These are phyloP conservation scores for Platorchestia sp. DNA, from an alignment of 1,140 invertebrate genomes.

Conservation along the genomic window DNA sequence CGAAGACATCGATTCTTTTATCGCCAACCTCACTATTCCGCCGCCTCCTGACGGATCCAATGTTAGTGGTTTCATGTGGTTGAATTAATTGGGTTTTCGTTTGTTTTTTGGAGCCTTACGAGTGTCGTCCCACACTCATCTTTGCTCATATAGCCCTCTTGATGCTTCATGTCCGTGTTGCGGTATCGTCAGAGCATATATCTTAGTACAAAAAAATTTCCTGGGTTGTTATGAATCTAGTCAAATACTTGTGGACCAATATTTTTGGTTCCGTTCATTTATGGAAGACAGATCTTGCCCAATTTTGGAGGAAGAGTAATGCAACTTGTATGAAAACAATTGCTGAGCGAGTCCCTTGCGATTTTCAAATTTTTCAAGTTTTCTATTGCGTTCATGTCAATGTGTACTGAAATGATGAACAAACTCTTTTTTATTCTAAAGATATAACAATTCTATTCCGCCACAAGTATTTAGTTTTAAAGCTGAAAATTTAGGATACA, in stretches of 20 bases:
- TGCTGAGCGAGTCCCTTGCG: not conserved
- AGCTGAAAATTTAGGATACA: not conserved
- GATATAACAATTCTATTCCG: not conserved
- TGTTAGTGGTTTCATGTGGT: constrained; percentile 37
- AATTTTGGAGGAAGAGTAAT: not conserved
- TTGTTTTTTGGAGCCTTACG: not conserved
- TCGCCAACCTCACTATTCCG: constrained; percentile 85
- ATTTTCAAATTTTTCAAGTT: not conserved
- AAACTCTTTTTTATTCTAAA: not conserved
- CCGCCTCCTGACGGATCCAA: constrained; percentile 74
- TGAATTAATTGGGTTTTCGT: not conserved
- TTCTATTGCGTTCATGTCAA: not conserved
- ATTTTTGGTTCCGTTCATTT: not conserved
- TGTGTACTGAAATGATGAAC: not conserved
- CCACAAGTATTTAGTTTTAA: not conserved
- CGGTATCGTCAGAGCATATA: no score
- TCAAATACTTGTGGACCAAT: no score
- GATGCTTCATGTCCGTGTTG: not conserved
- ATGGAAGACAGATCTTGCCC: no score
- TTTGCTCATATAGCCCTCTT: not conserved
- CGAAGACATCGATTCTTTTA: constrained; percentile 81
- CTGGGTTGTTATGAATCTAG: no score
- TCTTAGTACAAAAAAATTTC: no score
- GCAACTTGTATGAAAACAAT: not conserved
- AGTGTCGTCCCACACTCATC: not conserved